Conservation (phyloP, 2,888 invertebrate genomes). For the Dastarcus helophoroides region DNA sequence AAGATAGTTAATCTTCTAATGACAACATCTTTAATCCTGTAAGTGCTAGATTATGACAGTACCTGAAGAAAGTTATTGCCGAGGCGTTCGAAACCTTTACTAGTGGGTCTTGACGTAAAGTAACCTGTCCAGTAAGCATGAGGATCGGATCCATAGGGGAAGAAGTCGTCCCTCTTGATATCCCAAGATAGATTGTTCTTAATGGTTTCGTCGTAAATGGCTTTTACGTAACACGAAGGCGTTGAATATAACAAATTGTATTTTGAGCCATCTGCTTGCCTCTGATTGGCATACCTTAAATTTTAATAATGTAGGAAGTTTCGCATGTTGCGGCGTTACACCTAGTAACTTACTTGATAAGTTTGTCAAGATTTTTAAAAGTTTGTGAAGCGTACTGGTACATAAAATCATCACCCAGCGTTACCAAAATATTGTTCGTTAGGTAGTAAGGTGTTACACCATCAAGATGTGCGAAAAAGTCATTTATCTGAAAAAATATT, state of each 20-base stretch:
- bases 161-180: constrained; percentile 74
- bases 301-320: too few species aligned
- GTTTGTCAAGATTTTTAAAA: constrained; percentile 47
- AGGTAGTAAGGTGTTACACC: too few species aligned
- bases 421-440: constrained; percentile 47
- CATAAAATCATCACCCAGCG: constrained; percentile 54
- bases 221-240: constrained; percentile 70
- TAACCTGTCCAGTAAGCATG: constrained; percentile 91
- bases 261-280: constrained; percentile 45
- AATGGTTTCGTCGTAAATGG: constrained; percentile 49
- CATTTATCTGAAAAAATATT: too few species aligned
- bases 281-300: constrained; percentile 52
- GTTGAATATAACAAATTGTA: constrained; percentile 77
- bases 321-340: too few species aligned
- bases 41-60: constrained; percentile 7
- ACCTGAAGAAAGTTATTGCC: constrained; percentile 67
- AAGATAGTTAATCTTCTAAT: too few species aligned
- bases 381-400: constrained; percentile 47
- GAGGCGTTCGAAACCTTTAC: constrained; percentile 63
- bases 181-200: constrained; percentile 47
- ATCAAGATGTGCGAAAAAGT: too few species aligned
- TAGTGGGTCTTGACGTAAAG: constrained; percentile 68
- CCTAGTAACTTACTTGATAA: constrained; percentile 13
- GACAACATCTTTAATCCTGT: too few species aligned
- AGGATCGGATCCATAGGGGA: constrained; percentile 75